These are phyloP conservation scores for Lypha dubia DNA, from an alignment of 2,888 invertebrate genomes.

Conservation along the genomic window DNA sequence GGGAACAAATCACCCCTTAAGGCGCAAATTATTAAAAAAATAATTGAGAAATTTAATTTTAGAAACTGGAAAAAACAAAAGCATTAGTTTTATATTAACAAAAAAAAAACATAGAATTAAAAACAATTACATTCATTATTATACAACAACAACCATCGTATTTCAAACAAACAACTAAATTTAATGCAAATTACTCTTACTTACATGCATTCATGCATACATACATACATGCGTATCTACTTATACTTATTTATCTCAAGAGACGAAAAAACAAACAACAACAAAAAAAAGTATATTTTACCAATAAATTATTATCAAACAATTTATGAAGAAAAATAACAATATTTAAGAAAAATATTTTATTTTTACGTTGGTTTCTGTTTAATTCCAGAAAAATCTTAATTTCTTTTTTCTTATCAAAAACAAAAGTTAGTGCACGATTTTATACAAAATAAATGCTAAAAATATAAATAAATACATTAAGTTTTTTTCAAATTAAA, in stretches of 20 bases:
- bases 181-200: conserved; percentile 53
- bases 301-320: conserved; percentile 47
- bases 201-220: conserved; percentile 40
- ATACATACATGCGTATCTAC: conserved; percentile 54
- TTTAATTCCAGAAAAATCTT: conserved; percentile 39
- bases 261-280: background rate
- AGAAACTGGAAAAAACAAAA: conserved; percentile 53
- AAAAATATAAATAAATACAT: conserved; percentile 38
- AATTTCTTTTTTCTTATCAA: conserved; percentile 23
- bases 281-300: conserved; percentile 69
- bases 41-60: conserved; percentile 62
- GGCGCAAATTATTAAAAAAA: conserved; percentile 39
- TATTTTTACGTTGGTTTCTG: conserved; percentile 69
- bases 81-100: conserved; percentile 50
- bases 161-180: conserved; percentile 45
- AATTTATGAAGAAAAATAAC: conserved; percentile 46
- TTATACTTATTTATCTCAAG: conserved; percentile 61
- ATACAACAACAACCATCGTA: conserved; percentile 68
- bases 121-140: conserved; percentile 52
- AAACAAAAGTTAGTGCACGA: conserved; percentile 42
- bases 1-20: background rate
- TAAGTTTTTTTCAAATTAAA: conserved; percentile 26
- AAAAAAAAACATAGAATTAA: conserved; percentile 18
- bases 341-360: conserved; percentile 51
- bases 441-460: conserved; percentile 46